Evolutionary conservation across 2,797 vertebrate genomes (phyloP), one percentile per base, ranked within the genome.

Genomic region (Spea hammondii): DNA sequence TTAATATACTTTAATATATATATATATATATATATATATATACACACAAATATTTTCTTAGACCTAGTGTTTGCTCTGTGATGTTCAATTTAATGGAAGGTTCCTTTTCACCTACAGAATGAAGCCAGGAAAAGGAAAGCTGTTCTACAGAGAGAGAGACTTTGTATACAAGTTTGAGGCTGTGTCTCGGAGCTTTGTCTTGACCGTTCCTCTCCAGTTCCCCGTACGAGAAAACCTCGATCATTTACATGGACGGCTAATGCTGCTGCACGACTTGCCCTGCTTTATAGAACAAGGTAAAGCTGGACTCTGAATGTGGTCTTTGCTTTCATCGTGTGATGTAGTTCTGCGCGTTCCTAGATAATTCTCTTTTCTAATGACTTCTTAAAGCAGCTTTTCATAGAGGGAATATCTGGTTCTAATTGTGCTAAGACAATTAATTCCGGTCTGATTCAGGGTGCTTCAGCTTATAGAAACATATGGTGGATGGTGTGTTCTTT

Each of bases 211-310:
- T 4, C 92, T 99, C 66, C 89, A 86, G 82, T 96, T 99, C 82
- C 96, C 97, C 4, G 87, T 96, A 44, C 90, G 94, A 13, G 95
- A 96, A 74, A 95, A 95, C 77, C 86, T 93, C 82, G 93, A 82
- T 83, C 94, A 98, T 84, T 89, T 98, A 5, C 95, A 95, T 2
- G 95, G 96, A 44, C 92, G 95, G 5, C 88, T 99, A 32, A 94
- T 98, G 94, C 90, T 95, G 76, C 92, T 98, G 0, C 96, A 99
- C 84, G 93, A 88, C 83, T 91, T 99, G 70, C 97, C 97, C 0
- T 97, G 96, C 85, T 98, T 96, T 80, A 88, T 98, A 83, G 97
- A 98, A 86, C 89, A 92, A n/a, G 97, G 97, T 98, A 87, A 93
- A 88, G 6, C n/a, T 5, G 6, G 17, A 0, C 49, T 54, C 50